Conservation (phyloP, 2,113 vertebrate genomes). For the Labrus mixtus region DNA sequence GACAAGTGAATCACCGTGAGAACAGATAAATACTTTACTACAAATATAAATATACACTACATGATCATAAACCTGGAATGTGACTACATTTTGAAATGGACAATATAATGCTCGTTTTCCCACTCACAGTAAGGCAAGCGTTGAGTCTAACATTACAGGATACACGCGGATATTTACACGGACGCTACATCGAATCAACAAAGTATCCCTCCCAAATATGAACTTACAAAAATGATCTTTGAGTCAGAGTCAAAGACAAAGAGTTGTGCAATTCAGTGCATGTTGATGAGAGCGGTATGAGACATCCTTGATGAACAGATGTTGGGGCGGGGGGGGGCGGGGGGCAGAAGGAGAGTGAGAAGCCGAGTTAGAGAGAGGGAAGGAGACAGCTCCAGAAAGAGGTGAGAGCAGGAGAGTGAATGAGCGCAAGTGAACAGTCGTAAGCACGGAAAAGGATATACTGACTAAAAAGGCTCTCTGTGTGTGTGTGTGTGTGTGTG, state of each 20-base stretch:
- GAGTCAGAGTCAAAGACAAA: constrained; percentile 34
- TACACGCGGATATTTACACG: constrained; percentile 62
- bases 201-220: constrained; percentile 1
- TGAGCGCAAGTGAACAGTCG: constrained; percentile 35
- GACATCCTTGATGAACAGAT: constrained; percentile 12
- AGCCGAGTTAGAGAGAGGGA: neutral
- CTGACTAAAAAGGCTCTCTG: constrained; percentile 41
- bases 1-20: constrained; percentile 51
- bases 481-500: constrained; percentile 39
- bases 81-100: constrained; percentile 56
- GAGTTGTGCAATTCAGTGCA: constrained; percentile 70
- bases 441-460: constrained; percentile 10
- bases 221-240: constrained; percentile 25
- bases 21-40: constrained; percentile 68
- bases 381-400: neutral
- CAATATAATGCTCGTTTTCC: constrained; percentile 37
- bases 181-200: constrained; percentile 44
- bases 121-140: constrained; percentile 70
- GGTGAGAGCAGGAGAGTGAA: constrained; percentile 12
- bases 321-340: no score
- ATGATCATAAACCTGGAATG: constrained; percentile 70
- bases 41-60: constrained; percentile 76
- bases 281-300: constrained; percentile 14
- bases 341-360: no score
- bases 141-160: constrained; percentile 53